phyloP scores from a whole-genome alignment of 2,797 vertebrate genomes.

The Squalus acanthias region DNA sequence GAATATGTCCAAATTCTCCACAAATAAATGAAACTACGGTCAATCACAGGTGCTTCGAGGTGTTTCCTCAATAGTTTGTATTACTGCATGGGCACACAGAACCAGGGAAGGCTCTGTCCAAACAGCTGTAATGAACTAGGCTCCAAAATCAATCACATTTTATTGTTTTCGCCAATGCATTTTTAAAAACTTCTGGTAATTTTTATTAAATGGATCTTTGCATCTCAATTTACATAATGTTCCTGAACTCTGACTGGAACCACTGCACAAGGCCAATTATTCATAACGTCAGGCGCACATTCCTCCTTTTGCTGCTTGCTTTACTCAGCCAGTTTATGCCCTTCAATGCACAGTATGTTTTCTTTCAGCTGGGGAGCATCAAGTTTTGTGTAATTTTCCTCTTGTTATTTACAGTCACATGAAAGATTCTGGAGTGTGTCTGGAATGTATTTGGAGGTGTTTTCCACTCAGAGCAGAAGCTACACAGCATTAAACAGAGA shows the following conservation, averaged over 20 bases:
- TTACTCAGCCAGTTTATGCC: background rate
- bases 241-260: background rate
- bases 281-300: background rate
- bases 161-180: background rate
- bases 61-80: background rate
- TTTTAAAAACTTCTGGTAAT: background rate
- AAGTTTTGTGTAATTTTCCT: background rate
- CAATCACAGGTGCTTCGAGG: background rate
- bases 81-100: background rate
- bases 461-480: background rate
- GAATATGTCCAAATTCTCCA: background rate
- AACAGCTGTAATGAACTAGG: background rate
- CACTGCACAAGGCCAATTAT: background rate
- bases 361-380: background rate
- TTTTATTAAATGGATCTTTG: constrained; percentile 11
- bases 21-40: background rate
- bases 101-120: background rate
- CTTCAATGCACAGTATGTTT: background rate
- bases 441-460: background rate
- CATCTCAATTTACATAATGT: background rate
- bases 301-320: background rate
- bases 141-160: background rate
- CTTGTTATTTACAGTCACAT: background rate
- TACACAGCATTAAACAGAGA: background rate
- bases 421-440: background rate